These are phyloP conservation scores for Linurgus olivaceus DNA, from an alignment of 2,797 vertebrate genomes.

Conservation along the genomic window DNA sequence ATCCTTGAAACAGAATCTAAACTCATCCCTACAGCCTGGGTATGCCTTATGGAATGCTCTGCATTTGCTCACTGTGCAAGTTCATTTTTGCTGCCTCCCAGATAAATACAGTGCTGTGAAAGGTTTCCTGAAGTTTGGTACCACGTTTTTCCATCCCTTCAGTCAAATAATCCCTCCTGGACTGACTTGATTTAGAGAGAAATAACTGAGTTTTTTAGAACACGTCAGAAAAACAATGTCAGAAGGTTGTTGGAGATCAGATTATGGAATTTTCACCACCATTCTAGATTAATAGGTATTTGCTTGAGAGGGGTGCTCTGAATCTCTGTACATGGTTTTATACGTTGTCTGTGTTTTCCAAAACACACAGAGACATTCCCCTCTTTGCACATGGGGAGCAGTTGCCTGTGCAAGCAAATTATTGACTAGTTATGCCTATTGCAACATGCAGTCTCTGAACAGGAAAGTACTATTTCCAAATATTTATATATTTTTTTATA, in stretches of 20 bases:
- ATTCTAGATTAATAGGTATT: background rate
- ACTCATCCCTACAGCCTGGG: background rate
- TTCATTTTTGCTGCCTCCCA: background rate
- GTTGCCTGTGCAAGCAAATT: background rate
- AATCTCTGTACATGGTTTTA: background rate
- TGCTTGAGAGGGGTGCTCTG: background rate
- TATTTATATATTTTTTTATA: background rate
- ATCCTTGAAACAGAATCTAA: background rate
- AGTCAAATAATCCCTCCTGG: background rate
- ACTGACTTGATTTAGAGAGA: background rate
- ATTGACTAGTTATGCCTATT: background rate
- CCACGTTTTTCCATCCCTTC: background rate
- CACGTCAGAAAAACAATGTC: background rate
- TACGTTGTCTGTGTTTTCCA: background rate
- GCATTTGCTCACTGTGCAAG: background rate
- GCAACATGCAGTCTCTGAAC: background rate
- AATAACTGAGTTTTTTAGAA: background rate
- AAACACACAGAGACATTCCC: background rate
- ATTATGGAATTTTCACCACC: background rate
- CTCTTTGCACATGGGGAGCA: fast-evolving
- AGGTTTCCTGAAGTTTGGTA: background rate
- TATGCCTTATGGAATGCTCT: background rate
- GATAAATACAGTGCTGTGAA: background rate
- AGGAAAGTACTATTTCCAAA: background rate
- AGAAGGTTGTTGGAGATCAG: background rate